Evolutionary conservation across 2,113 vertebrate genomes (phyloP).

Genomic region (Cyprinus carpio): DNA sequence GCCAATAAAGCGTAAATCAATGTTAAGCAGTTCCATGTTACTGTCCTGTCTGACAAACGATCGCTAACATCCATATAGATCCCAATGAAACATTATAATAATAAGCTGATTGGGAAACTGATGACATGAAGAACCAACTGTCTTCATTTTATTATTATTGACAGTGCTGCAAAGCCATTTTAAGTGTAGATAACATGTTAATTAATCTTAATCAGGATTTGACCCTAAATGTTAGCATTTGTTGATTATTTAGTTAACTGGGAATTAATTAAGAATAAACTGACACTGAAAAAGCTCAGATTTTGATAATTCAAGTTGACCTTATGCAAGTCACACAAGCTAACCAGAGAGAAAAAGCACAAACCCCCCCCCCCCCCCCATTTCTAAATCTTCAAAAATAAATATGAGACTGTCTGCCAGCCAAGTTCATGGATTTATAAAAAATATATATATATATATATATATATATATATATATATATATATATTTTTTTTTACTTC

Average conservation of each 20-base stretch:
- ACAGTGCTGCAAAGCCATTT: not conserved
- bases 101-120: not conserved
- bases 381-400: no score
- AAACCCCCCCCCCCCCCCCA: no score
- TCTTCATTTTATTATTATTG: not conserved
- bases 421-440: no score
- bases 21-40: constrained; percentile 21
- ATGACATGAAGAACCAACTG: not conserved
- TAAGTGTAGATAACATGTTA: not conserved
- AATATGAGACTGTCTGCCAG: no score
- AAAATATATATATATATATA: no score
- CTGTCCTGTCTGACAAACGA: not conserved
- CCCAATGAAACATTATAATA: not conserved
- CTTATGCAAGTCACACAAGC: no score
- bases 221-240: not conserved
- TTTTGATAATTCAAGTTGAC: not conserved
- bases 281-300: not conserved
- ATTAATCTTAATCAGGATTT: not conserved
- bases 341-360: no score
- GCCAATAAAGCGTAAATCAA: constrained; percentile 25
- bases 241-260: not conserved
- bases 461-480: no score
- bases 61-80: no score
- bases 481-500: no score
- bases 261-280: not conserved